Conservation (phyloP, 1,140 invertebrate species). For the Ridgeia piscesae region DNA sequence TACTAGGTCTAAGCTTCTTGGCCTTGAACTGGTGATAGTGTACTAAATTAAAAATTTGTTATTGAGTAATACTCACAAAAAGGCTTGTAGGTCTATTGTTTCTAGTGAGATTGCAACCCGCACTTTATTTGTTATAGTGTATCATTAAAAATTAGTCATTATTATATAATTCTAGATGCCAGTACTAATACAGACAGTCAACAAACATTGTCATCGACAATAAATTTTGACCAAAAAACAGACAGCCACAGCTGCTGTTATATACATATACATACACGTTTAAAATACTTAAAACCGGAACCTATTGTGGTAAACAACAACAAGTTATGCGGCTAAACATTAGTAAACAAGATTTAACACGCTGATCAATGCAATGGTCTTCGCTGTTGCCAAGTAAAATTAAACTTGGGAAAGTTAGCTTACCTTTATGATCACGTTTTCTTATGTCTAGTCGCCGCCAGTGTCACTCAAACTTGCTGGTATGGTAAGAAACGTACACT, state of each 20-base stretch:
- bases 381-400: background rate
- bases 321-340: background rate
- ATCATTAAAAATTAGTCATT: too few relatives aligned
- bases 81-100: too few relatives aligned
- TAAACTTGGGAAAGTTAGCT: slow-evolving; percentile 5
- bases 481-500: background rate
- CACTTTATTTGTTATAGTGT: too few relatives aligned
- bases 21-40: too few relatives aligned
- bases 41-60: too few relatives aligned
- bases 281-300: background rate
- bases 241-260: background rate
- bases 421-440: slow-evolving; percentile 6
- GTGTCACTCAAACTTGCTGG: background rate
- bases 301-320: background rate
- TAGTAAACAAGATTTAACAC: background rate
- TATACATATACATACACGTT: background rate
- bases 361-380: background rate
- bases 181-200: background rate
- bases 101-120: too few relatives aligned
- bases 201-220: background rate
- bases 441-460: background rate
- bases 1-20: too few relatives aligned
- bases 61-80: too few relatives aligned
- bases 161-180: too few relatives aligned
- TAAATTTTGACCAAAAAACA: background rate